Base-by-base conservation (phyloP, 2,888 invertebrate genomes). In the Agrotis clavis region DNA sequence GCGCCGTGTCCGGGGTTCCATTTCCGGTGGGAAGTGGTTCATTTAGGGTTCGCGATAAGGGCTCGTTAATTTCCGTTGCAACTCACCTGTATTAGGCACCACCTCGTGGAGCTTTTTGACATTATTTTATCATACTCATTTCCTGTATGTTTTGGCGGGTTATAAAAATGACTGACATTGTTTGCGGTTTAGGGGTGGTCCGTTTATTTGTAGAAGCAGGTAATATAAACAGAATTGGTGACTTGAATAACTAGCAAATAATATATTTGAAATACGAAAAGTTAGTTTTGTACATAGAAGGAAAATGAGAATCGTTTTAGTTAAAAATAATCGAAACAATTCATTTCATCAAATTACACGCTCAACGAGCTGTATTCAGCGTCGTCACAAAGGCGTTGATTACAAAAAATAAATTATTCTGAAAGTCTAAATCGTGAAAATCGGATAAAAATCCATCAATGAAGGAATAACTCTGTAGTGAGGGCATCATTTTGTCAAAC, bases 21-120 rank as follows among this genome's bases (percentile, higher is more conserved):
- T 87, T 88, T 90, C 91, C 91, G 84, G 82, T 78, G 85, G 91
- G 91, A 90, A 91, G 88, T 88, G 91, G 90, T 90, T 92, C 89
- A 90, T 92, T 90, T 87, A 84, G 90, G 87, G 86, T 85, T 84
- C 81, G 84, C 87, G 93, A 92, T 92, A 93, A 91, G 90, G 89
- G 88, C 89, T 89, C 90, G 89, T 90, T 92, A 92, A 93, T 94
- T 90, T 93, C 94, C 94, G 92, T 77, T 86, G 77, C 88, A 85
- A 86, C 86, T 90, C 90, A 91, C 92, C 90, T 89, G 92, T 89
- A 90, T 87, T 79, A 80, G 74, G 78, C 84, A 81, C 86, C 83
- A 83, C 84, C 83, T 85, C 70, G 75, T 74, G 72, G 70, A 59
- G 57, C 57, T 71, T 60, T 71, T 73, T 82, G 63, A 71, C 75